Base-by-base conservation (phyloP, 2,888 invertebrate genomes). In the Bombylius discolor region DNA sequence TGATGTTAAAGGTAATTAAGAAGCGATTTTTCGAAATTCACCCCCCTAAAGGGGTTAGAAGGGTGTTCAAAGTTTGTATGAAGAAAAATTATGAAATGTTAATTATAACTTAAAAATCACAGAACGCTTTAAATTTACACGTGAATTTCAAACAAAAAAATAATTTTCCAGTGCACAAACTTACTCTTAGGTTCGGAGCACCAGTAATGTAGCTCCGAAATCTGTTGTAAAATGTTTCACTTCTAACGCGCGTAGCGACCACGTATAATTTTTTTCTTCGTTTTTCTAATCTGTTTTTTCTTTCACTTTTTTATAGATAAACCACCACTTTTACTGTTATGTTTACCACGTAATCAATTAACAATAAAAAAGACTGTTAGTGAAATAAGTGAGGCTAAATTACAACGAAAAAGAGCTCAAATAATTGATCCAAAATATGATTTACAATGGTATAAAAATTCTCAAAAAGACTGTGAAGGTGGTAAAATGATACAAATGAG, bases 401-500 rank as follows among this genome's bases (percentile, higher is more conserved):
- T 73, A 52, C 67, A 68, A 61, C 66, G 69, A 53, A 67, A 68
- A 60, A 69, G 68, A 58, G 68, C 68, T 33, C 71, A 72, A 66
- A 66, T 74, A 53, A 69, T 73, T 55, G 68, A 70, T 64, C 68
- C 68, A n/a, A 67, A 67, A 59, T 67, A 66, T 55, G 72, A 73
- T 61, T 64, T 73, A 56, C 69, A 68, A 54, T 69, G 68, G 66
- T 73, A 72, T 62, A 66, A 66, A 63, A 70, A 81, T 63, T 81
- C 83, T 11, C 78, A 79, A 61, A 79, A 80, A 65, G 76, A 78
- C 31, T 81, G 83, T 57, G 79, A 80, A 5, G 79, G 80, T 64
- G 81, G 81, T 56, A 77, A 80, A 60, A 84, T 85, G 56, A 76
- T 80, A 46, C 82, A 84, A 13, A 84, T 84, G 67, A 81, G 84